A percentile compares a stretch with the other conserved stretches of the same genome.
These are phyloP conservation scores for Cinclus mexicanus DNA, from an alignment of 2,113 vertebrate genomes.

Conservation along the genomic window DNA sequence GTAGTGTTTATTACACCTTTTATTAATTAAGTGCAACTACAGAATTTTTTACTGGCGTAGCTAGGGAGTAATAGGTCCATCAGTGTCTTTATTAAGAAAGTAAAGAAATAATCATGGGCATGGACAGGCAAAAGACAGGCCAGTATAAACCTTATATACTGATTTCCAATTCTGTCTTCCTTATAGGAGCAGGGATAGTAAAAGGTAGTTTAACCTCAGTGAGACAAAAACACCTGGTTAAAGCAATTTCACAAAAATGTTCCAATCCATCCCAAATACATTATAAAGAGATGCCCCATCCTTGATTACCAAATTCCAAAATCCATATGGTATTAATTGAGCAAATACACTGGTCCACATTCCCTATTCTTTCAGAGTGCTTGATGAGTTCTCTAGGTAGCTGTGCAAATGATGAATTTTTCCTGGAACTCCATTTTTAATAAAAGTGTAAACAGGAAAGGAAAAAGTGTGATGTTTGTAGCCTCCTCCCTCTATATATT, in stretches of 20 bases:
- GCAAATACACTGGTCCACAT: neutral
- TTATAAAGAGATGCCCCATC: constrained; percentile 21
- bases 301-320: neutral
- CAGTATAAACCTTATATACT: neutral
- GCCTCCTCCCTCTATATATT: neutral
- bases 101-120: neutral
- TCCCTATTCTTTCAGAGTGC: neutral
- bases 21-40: neutral
- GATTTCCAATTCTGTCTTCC: neutral
- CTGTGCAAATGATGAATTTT: neutral
- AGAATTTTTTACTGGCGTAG: neutral
- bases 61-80: neutral
- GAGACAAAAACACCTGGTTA: neutral
- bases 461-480: neutral
- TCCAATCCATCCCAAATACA: neutral
- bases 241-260: neutral
- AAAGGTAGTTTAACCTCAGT: neutral
- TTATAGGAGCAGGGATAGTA: neutral
- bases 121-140: neutral
- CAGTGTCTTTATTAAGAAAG: neutral
- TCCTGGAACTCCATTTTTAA: neutral
- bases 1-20: neutral
- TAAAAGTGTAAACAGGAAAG: neutral
- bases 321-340: constrained; percentile 7
- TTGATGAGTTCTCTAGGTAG: neutral